Evolutionary conservation across 2,888 invertebrate species (phyloP).

Genomic region (Scaptodrosophila latifasciaeformis): DNA sequence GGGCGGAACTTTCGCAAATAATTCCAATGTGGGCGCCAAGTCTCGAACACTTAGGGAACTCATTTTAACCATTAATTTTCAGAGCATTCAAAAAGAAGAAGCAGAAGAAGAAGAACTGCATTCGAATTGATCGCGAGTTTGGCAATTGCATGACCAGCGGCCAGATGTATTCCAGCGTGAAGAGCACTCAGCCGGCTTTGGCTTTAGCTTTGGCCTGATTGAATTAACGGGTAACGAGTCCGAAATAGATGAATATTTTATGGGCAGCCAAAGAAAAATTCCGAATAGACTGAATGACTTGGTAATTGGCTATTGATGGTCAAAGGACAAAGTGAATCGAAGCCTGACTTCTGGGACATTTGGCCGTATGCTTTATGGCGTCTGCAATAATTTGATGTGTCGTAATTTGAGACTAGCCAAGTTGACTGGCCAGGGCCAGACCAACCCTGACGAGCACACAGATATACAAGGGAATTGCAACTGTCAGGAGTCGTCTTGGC

Average conservation of each 20-base stretch:
- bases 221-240: too few relatives aligned
- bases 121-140: too few relatives aligned
- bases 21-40: too few relatives aligned
- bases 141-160: too few relatives aligned
- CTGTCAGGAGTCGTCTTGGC: too few relatives aligned
- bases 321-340: background rate
- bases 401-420: conserved; percentile 29
- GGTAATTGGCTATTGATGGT: conserved; percentile 12
- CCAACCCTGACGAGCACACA: background rate
- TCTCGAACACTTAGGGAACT: too few relatives aligned
- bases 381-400: conserved; percentile 44
- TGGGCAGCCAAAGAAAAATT: too few relatives aligned
- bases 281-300: background rate
- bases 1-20: conserved; percentile 19
- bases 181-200: too few relatives aligned
- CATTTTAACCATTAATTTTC: background rate
- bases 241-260: background rate
- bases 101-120: background rate
- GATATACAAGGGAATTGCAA: too few relatives aligned
- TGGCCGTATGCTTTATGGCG: conserved; percentile 14
- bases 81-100: background rate
- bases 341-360: conserved; percentile 21
- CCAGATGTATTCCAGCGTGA: too few relatives aligned
- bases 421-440: background rate
- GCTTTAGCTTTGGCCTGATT: too few relatives aligned